Evolutionary conservation across 2,113 vertebrate species (phyloP).

Genomic region (Pipa parva): DNA sequence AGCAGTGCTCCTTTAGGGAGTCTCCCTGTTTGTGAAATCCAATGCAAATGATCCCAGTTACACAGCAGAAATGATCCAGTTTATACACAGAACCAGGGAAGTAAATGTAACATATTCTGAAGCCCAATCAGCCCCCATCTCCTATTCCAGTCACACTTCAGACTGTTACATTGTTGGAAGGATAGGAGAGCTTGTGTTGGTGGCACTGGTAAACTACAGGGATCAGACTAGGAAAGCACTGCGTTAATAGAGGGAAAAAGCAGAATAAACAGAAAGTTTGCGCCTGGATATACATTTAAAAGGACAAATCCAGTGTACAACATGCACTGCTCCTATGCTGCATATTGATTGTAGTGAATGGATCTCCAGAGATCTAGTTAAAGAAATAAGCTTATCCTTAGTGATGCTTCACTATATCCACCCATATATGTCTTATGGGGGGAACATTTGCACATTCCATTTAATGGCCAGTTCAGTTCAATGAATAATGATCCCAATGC

Average conservation of each 20-base stretch:
- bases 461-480: not conserved
- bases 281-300: slow-evolving; percentile 2
- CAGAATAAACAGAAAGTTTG: slow-evolving; percentile 26
- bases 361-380: not conserved
- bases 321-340: not conserved
- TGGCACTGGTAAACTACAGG: not conserved
- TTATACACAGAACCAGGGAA: slow-evolving; percentile 15
- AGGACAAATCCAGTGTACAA: not conserved
- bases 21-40: slow-evolving; percentile 1
- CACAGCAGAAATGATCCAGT: not conserved
- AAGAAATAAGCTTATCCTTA: not conserved
- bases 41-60: not conserved
- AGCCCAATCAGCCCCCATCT: slow-evolving; percentile 28
- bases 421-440: not conserved
- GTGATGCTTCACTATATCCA: not conserved
- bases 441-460: not conserved
- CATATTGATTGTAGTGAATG: slow-evolving; percentile 11
- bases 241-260: not conserved
- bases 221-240: not conserved
- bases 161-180: slow-evolving; percentile 23
- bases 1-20: slow-evolving; percentile 6
- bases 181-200: not conserved
- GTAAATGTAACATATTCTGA: slow-evolving; percentile 1
- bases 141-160: slow-evolving; percentile 35
- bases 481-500: not conserved